A percentile compares a stretch with the other conserved stretches of the same genome.
These are phyloP conservation scores for Planococcus citri DNA, from an alignment of 1,140 invertebrate genomes.

Conservation along the genomic window DNA sequence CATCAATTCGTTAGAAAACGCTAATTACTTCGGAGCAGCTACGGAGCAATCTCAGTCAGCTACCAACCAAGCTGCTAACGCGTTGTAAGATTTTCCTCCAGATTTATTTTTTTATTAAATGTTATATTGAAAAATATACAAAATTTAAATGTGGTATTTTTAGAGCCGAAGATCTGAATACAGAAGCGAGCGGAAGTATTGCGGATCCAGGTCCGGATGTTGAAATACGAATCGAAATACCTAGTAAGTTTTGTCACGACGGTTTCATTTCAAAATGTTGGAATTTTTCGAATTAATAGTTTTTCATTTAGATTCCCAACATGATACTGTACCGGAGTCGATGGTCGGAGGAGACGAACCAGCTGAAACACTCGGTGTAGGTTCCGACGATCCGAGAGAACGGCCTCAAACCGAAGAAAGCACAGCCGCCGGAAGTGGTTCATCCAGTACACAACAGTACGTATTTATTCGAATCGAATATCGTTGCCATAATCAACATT, in stretches of 20 bases:
- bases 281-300: not conserved
- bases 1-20: not conserved
- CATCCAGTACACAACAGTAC: not conserved
- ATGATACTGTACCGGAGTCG: not conserved
- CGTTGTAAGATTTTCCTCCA: not conserved
- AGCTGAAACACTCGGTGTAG: not conserved
- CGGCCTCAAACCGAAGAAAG: not conserved
- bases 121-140: too few relatives aligned
- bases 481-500: not conserved
- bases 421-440: not conserved
- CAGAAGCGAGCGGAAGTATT: not conserved
- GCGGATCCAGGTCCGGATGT: not conserved
- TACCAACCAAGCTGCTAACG: not conserved
- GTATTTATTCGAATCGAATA: too few relatives aligned
- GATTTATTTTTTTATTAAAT: not conserved
- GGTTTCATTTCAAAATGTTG: not conserved
- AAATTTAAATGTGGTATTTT: too few relatives aligned
- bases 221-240: slow-evolving; percentile 10
- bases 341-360: not conserved
- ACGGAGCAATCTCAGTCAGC: not conserved
- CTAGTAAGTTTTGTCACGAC: not conserved
- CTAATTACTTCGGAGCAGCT: not conserved
- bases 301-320: not conserved
- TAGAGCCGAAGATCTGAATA: not conserved
- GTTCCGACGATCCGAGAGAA: not conserved